Evolutionary conservation across 2,797 vertebrate species (phyloP).

Genomic region (Epinephelus coioides): DNA sequence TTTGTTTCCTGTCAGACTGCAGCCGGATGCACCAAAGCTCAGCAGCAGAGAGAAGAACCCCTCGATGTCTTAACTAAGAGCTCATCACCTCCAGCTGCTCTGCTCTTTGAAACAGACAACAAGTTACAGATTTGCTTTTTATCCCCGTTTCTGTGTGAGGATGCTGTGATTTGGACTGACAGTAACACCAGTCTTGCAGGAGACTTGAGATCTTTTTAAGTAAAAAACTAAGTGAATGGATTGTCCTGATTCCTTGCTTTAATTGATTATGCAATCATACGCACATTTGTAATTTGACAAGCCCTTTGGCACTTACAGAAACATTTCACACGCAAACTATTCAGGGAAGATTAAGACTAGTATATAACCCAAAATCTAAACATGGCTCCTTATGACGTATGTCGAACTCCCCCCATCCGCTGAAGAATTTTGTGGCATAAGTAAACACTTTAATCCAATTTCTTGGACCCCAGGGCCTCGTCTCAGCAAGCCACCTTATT

Average conservation of each 20-base stretch:
- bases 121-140: background rate
- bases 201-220: constrained; percentile 2
- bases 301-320: constrained; percentile 36
- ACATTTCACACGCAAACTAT: constrained; percentile 38
- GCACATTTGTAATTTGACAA: constrained; percentile 35
- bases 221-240: constrained; percentile 7
- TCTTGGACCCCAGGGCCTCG: constrained; percentile 67
- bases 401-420: constrained; percentile 42
- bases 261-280: constrained; percentile 41
- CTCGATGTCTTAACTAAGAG: constrained; percentile 13
- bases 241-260: constrained; percentile 25
- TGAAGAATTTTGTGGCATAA: constrained; percentile 65
- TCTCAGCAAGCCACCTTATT: constrained; percentile 74
- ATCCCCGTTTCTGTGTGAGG: background rate
- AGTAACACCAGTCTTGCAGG: background rate
- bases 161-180: background rate
- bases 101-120: background rate
- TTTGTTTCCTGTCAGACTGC: constrained; percentile 74
- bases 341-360: constrained; percentile 51
- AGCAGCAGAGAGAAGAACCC: constrained; percentile 18
- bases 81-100: constrained; percentile 10
- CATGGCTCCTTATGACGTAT: constrained; percentile 64
- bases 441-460: constrained; percentile 85
- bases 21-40: constrained; percentile 45
- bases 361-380: constrained; percentile 60